Evolutionary conservation across 2,113 vertebrate genomes (phyloP).

Genomic region (Actenoides hombroni): DNA sequence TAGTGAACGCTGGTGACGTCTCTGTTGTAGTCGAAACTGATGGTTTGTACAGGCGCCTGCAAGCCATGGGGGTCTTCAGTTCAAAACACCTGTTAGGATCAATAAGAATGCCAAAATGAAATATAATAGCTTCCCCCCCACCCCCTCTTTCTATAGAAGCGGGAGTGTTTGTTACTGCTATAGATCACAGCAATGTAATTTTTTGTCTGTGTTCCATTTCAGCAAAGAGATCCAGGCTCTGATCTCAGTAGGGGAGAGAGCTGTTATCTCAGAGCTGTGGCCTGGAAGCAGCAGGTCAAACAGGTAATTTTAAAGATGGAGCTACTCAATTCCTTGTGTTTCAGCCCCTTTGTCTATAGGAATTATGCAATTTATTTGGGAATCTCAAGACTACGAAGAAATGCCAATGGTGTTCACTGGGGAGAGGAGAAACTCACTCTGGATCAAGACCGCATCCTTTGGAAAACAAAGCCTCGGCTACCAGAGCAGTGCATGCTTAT

Average conservation of each 20-base stretch:
- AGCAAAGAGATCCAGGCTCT: neutral
- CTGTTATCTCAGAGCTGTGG: neutral
- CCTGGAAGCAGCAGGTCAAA: conserved; percentile 31
- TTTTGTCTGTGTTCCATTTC: neutral
- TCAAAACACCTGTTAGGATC: conserved; percentile 36
- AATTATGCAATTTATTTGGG: neutral
- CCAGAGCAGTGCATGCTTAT: rapidly evolving
- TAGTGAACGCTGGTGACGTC: neutral
- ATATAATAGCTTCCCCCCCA: neutral
- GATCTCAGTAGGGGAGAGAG: neutral
- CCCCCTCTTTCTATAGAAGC: neutral
- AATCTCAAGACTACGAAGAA: rapidly evolving
- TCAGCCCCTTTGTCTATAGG: neutral
- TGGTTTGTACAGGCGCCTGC: neutral
- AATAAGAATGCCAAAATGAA: conserved; percentile 42
- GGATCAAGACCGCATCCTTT: neutral
- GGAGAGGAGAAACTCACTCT: neutral
- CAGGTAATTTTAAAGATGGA: conserved; percentile 40
- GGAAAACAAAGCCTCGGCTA: neutral
- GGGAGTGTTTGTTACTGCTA: neutral
- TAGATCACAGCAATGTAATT: neutral
- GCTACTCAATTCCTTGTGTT: neutral
- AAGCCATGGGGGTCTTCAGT: neutral
- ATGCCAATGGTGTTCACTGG: neutral
- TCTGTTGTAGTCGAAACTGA: neutral